Percentiles rank a stretch among this genome's conserved stretches.
These are phyloP conservation scores for Aromia moschata DNA, from an alignment of 2,888 invertebrate species.

Conservation along the genomic window DNA sequence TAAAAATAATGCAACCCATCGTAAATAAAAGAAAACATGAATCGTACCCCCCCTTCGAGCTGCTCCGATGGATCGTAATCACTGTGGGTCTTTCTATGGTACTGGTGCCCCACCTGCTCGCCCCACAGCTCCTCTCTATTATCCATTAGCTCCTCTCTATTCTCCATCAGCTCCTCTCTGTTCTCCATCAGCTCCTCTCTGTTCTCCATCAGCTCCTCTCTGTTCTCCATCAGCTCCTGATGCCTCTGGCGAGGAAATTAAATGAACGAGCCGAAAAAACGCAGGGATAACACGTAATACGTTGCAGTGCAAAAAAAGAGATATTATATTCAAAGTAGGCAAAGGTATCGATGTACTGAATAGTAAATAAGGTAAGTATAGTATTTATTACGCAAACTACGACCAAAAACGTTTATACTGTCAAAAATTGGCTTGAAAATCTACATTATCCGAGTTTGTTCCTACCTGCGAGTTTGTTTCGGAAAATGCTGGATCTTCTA, in stretches of 20 bases:
- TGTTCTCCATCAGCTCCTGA: conserved; percentile 62
- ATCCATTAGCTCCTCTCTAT: no score
- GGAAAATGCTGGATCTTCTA: conserved; percentile 44
- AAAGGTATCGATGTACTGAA: no score
- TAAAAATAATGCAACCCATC: not conserved
- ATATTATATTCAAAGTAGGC: no score
- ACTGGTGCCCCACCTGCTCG: conserved; percentile 59
- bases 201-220: conserved; percentile 58
- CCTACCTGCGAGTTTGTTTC: conserved; percentile 48
- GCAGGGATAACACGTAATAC: no score
- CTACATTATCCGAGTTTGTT: no score
- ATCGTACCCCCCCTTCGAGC: conserved; percentile 57
- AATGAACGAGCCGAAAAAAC: no score
- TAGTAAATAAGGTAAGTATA: no score
- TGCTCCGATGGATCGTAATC: conserved; percentile 63
- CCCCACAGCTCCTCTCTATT: conserved; percentile 58
- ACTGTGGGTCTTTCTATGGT: conserved; percentile 64
- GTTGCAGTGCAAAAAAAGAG: no score
- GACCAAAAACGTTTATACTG: no score
- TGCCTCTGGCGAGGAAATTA: no score
- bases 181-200: conserved; percentile 61
- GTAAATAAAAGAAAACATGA: conserved; percentile 19
- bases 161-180: conserved; percentile 54
- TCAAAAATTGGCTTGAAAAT: no score
- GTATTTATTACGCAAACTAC: no score